Evolutionary conservation across 2,797 vertebrate genomes (phyloP), one percentile per base, ranked within the genome.

Genomic region (Enteromius radiatus): DNA sequence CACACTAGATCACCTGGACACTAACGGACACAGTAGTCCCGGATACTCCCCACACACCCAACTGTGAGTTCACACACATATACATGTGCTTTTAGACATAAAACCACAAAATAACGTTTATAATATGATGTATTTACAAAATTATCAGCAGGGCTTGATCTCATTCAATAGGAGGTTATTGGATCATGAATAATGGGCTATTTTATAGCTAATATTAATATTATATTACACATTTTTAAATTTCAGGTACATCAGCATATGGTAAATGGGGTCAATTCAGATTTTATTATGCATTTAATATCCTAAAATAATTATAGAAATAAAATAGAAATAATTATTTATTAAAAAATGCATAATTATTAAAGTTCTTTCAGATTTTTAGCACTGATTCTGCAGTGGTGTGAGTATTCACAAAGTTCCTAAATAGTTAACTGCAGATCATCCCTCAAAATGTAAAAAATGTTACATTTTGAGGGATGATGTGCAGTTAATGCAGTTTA

Each of bases 1-100:
- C 88, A 95, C 96, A 0, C 90, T 99, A 87, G 98, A 99, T 90
- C 98, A 99, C 94, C 95, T 99, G 89, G 97, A 99, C 96, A 98
- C 96, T 93, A 99, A 99, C 88, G 98, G 98, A 91, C 98, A 99
- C 89, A 93, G 96, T 94, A 99, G 97, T 93, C 97, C 97, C 0
- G 96, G 97, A 85, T 99, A 98, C 92, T 99, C 98, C 67, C 97
- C 98, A 81, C 96, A 97, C 86, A 95, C 94, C 90, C 97, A 98
- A 94, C 97, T 99, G 98, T 99, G 91, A 98, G 98, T 96, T 78
- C 52, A 59, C n/a, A 5, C 10, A 26, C n/a, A 59, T 11, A 59
- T 38, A 75, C 73, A 15, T 33, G 3, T 61, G 65, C 45, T 59
- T 43, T 47, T 67, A 47, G 14, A 67, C 45, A 38, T n/a, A 36